Conservation (phyloP, 2,113 vertebrate genomes). For the Chunga burmeisteri region DNA sequence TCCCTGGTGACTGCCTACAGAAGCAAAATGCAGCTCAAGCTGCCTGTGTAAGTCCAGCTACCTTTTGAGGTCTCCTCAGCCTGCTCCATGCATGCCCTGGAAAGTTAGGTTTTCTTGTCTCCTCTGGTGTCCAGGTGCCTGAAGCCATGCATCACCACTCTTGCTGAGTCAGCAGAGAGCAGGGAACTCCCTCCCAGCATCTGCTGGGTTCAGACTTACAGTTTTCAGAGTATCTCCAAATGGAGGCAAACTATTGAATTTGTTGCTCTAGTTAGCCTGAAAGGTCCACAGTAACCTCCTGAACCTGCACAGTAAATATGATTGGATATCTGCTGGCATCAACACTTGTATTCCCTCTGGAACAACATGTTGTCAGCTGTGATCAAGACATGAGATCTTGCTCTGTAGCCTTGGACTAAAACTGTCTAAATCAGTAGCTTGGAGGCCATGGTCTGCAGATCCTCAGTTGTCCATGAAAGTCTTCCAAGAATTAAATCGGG, state of each 20-base stretch:
- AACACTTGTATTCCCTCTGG: neutral
- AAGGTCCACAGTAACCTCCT: neutral
- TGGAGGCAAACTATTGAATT: neutral
- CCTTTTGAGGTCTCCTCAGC: neutral
- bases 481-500: neutral
- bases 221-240: neutral
- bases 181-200: neutral
- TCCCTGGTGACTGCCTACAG: neutral
- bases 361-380: neutral
- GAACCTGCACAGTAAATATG: neutral
- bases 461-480: neutral
- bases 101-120: neutral
- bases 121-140: neutral
- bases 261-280: neutral
- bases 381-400: neutral
- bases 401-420: neutral
- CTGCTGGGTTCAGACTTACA: neutral
- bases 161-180: neutral
- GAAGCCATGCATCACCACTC: neutral
- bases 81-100: neutral
- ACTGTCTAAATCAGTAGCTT: neutral
- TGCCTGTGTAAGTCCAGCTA: neutral
- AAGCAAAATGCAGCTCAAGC: neutral
- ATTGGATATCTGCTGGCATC: neutral
- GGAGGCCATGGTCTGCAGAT: neutral